Base-by-base conservation (phyloP, 2,797 vertebrate species). In the Spondyliosoma cantharus region DNA sequence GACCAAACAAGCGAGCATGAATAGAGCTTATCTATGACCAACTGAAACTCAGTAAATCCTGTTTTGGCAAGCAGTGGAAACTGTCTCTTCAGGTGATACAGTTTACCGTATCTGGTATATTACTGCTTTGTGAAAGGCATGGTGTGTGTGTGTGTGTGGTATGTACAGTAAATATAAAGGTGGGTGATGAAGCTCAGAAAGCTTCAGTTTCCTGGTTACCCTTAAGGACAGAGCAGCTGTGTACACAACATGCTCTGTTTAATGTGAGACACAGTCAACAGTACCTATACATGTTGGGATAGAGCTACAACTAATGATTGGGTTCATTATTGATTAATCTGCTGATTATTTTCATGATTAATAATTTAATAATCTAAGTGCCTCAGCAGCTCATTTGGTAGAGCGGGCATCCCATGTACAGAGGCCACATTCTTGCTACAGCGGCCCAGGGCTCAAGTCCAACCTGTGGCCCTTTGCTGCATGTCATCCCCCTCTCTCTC, bases 211-310 rank as follows among this genome's bases (percentile, higher is more conserved):
- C 77, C 75, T 43, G 71, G 87, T 74, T 43, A 77, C 84, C 62
- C 17, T 59, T 4, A 6, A 85, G 68, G 67, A 84, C 56, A 53
- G 76, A 58, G 65, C 85, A 87, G 88, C 78, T 86, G 84, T 80
- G 71, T 78, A 83, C 82, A 91, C 77, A 88, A 13, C 4, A n/a
- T 16, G 24, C 42, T 71, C 24, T 69, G 24, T 65, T 74, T 57
- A 64, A 53, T 16, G 19, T 42, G 52, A 3, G 4, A 60, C 11
- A 7, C 42, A 58, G 59, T 67, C 25, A 52, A 2, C 8, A 58
- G 42, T 63, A 43, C 17, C 3, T 24, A 7, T 56, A 42, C 11
- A 2, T 57, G 61, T 43, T 1, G 0, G 63, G 32, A 54, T 65
- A 37, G 37, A 37, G 9, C 37, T 37, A 11, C 37, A 37, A 37